Conservation (phyloP, 1,140 invertebrate species). For the Temnothorax curvispinosus region DNA sequence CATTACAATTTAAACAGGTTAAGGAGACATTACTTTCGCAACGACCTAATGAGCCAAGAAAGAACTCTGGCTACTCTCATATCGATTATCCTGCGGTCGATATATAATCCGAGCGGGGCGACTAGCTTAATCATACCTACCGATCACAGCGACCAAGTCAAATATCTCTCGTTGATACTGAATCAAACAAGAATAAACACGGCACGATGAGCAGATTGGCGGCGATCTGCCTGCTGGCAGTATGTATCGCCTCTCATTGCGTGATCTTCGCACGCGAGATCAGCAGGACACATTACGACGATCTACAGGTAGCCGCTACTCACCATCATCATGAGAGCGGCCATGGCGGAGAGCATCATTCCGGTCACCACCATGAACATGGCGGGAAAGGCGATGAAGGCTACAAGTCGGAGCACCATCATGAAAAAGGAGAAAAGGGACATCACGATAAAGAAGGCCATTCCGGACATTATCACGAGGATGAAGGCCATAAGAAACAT, state of each 20-base stretch:
- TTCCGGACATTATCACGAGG: slow-evolving; percentile 87
- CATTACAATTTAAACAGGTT: slow-evolving; percentile 80
- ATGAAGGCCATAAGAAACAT: slow-evolving; percentile 89
- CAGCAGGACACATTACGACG: slow-evolving; percentile 46
- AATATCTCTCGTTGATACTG: slow-evolving; percentile 45
- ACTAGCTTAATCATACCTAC: slow-evolving; percentile 72
- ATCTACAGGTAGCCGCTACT: slow-evolving; percentile 48
- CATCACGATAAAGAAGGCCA: slow-evolving; percentile 89
- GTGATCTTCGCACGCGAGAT: slow-evolving; percentile 23
- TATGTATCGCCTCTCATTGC: slow-evolving; percentile 28
- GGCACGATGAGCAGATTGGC: slow-evolving; percentile 55
- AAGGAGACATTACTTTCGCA: slow-evolving; percentile 82
- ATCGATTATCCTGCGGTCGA: slow-evolving; percentile 74
- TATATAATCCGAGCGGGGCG: slow-evolving; percentile 78
- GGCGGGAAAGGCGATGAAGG: slow-evolving; percentile 86
- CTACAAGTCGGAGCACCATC: slow-evolving; percentile 87
- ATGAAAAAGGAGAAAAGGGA: slow-evolving; percentile 88
- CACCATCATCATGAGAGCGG: slow-evolving; percentile 86
- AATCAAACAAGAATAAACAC: slow-evolving; percentile 20
- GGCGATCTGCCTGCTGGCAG: slow-evolving; percentile 52
- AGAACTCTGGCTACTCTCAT: slow-evolving; percentile 78
- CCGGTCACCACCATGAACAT: slow-evolving; percentile 84
- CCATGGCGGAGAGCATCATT: slow-evolving; percentile 86
- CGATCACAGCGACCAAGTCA: slow-evolving; percentile 59
- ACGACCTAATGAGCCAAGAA: slow-evolving; percentile 74